Percentiles rank a stretch among this genome's conserved stretches.
phyloP scores from a whole-genome alignment of 2,113 vertebrate species.

The Pseudorectes ferrugineus region DNA sequence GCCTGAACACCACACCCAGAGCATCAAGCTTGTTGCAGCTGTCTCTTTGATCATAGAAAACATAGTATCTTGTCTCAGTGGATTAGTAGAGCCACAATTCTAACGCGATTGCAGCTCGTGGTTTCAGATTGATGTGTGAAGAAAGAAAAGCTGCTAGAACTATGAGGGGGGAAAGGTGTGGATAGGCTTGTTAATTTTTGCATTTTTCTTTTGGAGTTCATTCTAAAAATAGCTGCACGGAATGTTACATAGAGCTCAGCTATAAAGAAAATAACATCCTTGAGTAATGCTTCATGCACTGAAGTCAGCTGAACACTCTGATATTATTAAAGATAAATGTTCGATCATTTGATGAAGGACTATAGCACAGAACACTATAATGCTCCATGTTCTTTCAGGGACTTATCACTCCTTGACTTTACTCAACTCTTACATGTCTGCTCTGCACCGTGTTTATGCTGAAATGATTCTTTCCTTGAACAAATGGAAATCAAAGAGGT shows the following conservation, averaged over 20 bases:
- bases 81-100: background rate
- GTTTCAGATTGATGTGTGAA: background rate
- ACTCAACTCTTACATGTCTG: background rate
- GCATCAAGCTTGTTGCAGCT: background rate
- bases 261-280: background rate
- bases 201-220: background rate
- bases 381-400: background rate
- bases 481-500: background rate
- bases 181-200: background rate
- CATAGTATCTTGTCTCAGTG: background rate
- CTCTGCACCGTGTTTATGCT: background rate
- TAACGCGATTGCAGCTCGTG: background rate
- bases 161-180: background rate
- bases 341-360: background rate
- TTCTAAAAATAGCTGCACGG: background rate
- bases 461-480: background rate
- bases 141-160: background rate
- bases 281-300: background rate
- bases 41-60: constrained; percentile 4
- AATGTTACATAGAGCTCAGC: background rate
- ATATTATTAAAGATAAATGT: background rate
- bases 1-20: background rate
- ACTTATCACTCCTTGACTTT: background rate
- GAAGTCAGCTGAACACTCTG: background rate
- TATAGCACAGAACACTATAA: background rate